These are phyloP conservation scores for Rallus limicola DNA, from an alignment of 2,113 vertebrate genomes.

Conservation along the genomic window DNA sequence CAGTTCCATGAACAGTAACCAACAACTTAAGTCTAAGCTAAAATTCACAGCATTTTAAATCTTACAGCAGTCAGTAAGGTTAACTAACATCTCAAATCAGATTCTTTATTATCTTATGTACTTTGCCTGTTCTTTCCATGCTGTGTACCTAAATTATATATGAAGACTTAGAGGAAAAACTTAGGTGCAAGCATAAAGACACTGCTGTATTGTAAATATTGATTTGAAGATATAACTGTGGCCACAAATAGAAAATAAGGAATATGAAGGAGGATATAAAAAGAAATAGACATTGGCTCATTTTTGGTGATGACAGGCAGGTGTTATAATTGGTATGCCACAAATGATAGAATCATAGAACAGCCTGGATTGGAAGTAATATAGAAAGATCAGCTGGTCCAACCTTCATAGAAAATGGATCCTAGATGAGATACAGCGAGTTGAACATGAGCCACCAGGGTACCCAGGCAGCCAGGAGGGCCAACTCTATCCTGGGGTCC, in stretches of 20 bases:
- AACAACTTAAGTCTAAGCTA: neutral
- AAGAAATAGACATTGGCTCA: neutral
- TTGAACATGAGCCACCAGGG: too few species aligned
- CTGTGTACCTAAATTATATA: neutral
- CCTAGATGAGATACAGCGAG: neutral
- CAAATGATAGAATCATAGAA: neutral
- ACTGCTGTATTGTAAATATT: neutral
- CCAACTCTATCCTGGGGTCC: too few species aligned
- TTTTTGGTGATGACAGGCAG: neutral
- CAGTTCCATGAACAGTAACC: neutral
- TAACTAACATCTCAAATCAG: neutral
- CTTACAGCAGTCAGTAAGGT: neutral
- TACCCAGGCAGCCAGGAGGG: too few species aligned
- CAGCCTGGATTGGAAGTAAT: neutral
- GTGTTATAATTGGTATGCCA: neutral
- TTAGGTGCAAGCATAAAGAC: neutral
- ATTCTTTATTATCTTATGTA: neutral
- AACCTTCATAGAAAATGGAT: neutral
- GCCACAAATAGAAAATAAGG: neutral
- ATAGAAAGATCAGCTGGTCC: neutral
- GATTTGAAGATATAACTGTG: neutral
- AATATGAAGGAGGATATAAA: neutral
- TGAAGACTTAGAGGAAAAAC: neutral
- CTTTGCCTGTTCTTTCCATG: too few species aligned
- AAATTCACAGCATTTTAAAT: neutral